Conservation (phyloP, 2,113 vertebrate species). For the Galemys pyrenaicus region DNA sequence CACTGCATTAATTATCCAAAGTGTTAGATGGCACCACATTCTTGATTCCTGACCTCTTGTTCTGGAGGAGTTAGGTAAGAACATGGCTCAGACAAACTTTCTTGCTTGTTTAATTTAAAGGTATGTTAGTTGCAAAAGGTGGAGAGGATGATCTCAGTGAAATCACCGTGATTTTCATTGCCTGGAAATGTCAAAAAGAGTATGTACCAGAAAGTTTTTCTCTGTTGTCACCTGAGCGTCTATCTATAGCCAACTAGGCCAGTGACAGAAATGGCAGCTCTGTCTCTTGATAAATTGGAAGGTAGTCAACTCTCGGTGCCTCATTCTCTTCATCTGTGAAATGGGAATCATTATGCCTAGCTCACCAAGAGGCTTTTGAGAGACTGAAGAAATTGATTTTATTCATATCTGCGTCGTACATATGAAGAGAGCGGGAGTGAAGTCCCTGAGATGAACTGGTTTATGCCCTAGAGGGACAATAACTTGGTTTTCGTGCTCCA, state of each 20-base stretch:
- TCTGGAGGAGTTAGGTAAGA: neutral
- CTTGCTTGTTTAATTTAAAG: neutral
- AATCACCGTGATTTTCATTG: neutral
- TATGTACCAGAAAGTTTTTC: neutral
- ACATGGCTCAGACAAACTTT: neutral
- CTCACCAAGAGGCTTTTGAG: neutral
- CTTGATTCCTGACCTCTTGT: neutral
- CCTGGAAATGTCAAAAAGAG: neutral
- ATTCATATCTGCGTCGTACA: neutral
- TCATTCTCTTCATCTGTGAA: neutral
- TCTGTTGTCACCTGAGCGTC: neutral
- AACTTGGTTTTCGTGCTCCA: neutral
- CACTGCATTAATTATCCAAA: neutral
- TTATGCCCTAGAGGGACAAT: neutral
- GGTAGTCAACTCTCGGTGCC: neutral
- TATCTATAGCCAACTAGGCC: rapidly evolving
- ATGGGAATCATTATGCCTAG: neutral
- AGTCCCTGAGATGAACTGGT: neutral
- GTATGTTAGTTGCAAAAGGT: no score
- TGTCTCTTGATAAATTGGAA: neutral
- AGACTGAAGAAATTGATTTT: neutral
- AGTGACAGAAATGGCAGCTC: neutral
- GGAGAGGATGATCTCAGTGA: neutral
- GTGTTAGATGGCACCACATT: neutral
- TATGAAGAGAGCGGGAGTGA: neutral